Evolutionary conservation across 1,140 invertebrate genomes (phyloP).

Genomic region (Platyura marginata): DNA sequence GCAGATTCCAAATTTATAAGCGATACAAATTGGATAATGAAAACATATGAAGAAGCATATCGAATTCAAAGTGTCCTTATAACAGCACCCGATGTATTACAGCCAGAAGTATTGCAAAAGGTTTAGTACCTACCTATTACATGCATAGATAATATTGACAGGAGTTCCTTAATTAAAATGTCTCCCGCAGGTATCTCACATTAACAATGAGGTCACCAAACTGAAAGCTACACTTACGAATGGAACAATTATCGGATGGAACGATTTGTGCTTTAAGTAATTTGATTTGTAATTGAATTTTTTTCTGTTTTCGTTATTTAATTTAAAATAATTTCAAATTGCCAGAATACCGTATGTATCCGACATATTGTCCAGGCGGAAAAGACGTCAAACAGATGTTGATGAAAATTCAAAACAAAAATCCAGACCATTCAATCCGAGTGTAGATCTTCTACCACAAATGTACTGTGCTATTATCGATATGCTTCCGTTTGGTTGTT

Average conservation of each 20-base stretch:
- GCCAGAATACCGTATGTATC: conserved; percentile 25
- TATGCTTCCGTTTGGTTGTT: conserved; percentile 35
- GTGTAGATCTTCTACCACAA: conserved; percentile 27
- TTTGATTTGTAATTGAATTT: conserved; percentile 9
- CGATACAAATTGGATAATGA: conserved; percentile 48
- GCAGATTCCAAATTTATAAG: conserved; percentile 41
- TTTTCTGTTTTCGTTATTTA: conserved; percentile 1
- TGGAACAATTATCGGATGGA: conserved; percentile 25
- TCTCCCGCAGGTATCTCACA: neutral
- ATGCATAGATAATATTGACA: neutral
- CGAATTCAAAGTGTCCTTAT: conserved; percentile 40
- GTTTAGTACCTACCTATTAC: conserved; percentile 4
- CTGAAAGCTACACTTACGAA: conserved; percentile 7
- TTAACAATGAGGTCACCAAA: neutral
- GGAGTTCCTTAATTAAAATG: neutral
- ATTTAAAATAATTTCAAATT: conserved; percentile 11
- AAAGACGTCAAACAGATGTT: conserved; percentile 11
- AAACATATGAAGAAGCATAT: conserved; percentile 41
- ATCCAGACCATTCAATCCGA: conserved; percentile 27
- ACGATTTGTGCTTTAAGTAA: conserved; percentile 47
- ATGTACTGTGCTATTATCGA: conserved; percentile 38
- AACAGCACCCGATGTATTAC: conserved; percentile 34
- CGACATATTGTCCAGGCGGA: conserved; percentile 4
- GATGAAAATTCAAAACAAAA: neutral
- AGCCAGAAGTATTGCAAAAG: conserved; percentile 9